These are phyloP conservation scores for Liopterus haemorrhoidalis DNA, from an alignment of 2,888 invertebrate genomes.

Conservation along the genomic window DNA sequence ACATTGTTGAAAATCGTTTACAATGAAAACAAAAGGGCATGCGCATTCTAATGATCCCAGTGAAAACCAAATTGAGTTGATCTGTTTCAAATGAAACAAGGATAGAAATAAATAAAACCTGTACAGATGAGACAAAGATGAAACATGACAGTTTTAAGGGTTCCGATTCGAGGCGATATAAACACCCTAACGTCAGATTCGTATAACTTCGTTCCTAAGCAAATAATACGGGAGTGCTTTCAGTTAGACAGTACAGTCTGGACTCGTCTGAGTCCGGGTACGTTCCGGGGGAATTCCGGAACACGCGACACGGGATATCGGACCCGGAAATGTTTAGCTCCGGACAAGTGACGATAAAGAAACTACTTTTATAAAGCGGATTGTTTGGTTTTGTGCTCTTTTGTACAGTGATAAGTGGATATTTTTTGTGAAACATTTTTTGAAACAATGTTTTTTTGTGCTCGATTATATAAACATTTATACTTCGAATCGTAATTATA, in stretches of 20 bases:
- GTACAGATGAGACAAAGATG: slow-evolving; percentile 4
- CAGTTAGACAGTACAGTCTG: slow-evolving; percentile 9
- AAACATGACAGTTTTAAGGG: slow-evolving; percentile 20
- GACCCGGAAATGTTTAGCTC: no score
- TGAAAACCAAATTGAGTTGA: slow-evolving; percentile 13
- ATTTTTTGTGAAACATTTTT: no score
- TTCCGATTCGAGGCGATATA: slow-evolving; percentile 11
- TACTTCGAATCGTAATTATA: no score
- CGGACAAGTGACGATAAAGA: no score
- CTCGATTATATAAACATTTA: no score
- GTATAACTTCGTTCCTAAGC: slow-evolving; percentile 22
- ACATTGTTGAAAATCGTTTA: slow-evolving; percentile 16
- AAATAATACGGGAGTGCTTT: slow-evolving; percentile 15
- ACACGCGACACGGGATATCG: no score
- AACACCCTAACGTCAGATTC: slow-evolving; percentile 9
- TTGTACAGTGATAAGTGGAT: no score
- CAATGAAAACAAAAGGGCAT: slow-evolving; percentile 19
- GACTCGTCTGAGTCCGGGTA: slow-evolving; percentile 13
- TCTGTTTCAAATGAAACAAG: slow-evolving; percentile 9
- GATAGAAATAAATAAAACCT: slow-evolving; percentile 3
- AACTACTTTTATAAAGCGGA: no score
- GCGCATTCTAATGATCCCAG: slow-evolving; percentile 14
- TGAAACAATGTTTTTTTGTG: no score
- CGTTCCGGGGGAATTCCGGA: slow-evolving; percentile 11
- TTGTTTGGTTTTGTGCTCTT: no score